Evolutionary conservation across 2,797 vertebrate species (phyloP).

Genomic region (Acanthis flammea): DNA sequence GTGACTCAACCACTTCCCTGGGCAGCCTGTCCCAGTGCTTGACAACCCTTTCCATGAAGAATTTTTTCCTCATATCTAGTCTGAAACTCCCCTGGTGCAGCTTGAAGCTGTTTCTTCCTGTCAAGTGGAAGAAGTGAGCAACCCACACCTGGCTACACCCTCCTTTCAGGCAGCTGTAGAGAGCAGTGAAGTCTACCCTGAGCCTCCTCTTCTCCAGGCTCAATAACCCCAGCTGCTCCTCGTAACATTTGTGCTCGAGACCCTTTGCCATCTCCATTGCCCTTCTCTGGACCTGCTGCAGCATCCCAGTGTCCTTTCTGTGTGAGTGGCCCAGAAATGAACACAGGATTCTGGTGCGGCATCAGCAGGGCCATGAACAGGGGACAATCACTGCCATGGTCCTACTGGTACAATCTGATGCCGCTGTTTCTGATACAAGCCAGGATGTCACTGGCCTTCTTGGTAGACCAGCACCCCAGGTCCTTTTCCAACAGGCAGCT

Average conservation of each 20-base stretch:
- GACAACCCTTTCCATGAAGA: not conserved
- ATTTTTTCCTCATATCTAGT: not conserved
- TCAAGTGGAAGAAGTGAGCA: not conserved
- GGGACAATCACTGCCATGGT: not conserved
- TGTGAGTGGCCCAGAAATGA: not conserved
- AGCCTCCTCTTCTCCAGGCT: not conserved
- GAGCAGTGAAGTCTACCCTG: not conserved
- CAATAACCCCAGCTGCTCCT: not conserved
- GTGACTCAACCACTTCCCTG: not conserved
- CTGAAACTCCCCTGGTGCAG: not conserved
- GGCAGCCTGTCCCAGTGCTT: not conserved
- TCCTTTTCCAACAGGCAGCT: not conserved
- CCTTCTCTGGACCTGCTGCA: not conserved
- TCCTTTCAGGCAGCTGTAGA: not conserved
- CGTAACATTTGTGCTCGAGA: not conserved
- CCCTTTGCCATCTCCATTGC: not conserved
- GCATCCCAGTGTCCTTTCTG: not conserved
- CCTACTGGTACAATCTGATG: not conserved
- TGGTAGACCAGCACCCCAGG: rapidly evolving
- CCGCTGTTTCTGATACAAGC: not conserved
- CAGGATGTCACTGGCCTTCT: not conserved
- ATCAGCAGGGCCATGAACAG: not conserved
- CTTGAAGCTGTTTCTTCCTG: not conserved
- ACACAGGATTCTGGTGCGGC: not conserved
- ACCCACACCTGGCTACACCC: not conserved